Percentiles rank a stretch among this genome's conserved stretches.
These are phyloP conservation scores for Epirrhoe alternata DNA, from an alignment of 2,888 invertebrate species.

Conservation along the genomic window DNA sequence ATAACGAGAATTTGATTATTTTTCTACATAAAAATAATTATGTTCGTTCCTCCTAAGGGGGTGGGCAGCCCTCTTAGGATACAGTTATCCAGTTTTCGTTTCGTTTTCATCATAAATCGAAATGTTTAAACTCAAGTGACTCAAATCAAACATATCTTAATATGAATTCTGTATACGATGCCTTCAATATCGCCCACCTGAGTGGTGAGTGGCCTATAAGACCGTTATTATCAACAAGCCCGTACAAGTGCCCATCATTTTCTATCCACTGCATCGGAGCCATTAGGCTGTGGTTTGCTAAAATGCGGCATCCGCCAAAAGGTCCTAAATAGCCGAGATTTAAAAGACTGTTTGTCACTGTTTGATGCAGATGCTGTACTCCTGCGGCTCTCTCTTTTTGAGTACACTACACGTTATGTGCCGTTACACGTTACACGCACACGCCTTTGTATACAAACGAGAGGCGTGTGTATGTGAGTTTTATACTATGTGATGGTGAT, in stretches of 20 bases:
- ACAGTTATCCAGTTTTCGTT: neutral
- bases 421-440: no score
- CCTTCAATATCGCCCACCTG: neutral
- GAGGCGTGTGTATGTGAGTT: no score
- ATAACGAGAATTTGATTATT: no score
- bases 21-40: no score
- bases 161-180: neutral
- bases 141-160: neutral
- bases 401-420: no score
- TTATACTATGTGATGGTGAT: no score
- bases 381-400: no score
- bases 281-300: neutral
- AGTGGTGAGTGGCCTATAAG: neutral
- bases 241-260: conserved; percentile 5
- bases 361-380: no score
- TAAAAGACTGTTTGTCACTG: no score
- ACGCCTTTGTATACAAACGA: no score
- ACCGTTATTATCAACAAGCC: conserved; percentile 3
- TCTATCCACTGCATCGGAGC: conserved; percentile 14
- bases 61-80: no score
- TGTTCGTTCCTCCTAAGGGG: no score
- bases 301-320: neutral
- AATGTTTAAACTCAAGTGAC: neutral
- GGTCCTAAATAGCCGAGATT: neutral
- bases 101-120: neutral